Evolutionary conservation across 2,113 vertebrate species (phyloP).

Genomic region (Salvator merianae): DNA sequence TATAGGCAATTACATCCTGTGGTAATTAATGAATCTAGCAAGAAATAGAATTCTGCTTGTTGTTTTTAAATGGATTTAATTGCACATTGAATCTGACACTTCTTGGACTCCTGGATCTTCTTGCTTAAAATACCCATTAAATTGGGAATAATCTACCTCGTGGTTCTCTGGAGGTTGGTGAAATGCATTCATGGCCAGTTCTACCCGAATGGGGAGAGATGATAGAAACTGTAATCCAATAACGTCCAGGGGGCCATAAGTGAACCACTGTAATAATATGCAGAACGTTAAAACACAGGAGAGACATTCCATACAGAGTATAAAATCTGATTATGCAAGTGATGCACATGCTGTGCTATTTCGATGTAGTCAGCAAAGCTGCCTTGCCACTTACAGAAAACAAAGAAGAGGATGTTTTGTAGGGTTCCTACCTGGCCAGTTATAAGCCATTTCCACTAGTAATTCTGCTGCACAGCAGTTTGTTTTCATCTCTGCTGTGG

Average conservation of each 20-base stretch:
- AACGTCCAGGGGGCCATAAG: too few species aligned
- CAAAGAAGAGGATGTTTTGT: not conserved
- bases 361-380: not conserved
- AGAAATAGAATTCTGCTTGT: not conserved
- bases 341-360: not conserved
- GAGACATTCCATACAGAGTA: not conserved
- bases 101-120: not conserved
- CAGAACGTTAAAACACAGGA: not conserved
- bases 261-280: not conserved
- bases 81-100: not conserved
- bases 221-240: too few species aligned
- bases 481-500: not conserved
- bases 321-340: not conserved
- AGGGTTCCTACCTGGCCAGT: not conserved
- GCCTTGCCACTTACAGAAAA: not conserved
- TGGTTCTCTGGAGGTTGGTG: not conserved
- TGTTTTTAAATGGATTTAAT: not conserved
- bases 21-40: not conserved
- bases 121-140: not conserved
- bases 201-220: too few species aligned
- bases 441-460: not conserved
- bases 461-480: not conserved
- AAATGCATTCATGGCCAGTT: too few species aligned
- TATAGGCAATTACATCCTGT: not conserved
- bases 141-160: not conserved